A percentile compares a stretch with the other conserved stretches of the same genome.
Conservation (phyloP, 2,888 invertebrate genomes). For the Caenorhabditis afra region DNA sequence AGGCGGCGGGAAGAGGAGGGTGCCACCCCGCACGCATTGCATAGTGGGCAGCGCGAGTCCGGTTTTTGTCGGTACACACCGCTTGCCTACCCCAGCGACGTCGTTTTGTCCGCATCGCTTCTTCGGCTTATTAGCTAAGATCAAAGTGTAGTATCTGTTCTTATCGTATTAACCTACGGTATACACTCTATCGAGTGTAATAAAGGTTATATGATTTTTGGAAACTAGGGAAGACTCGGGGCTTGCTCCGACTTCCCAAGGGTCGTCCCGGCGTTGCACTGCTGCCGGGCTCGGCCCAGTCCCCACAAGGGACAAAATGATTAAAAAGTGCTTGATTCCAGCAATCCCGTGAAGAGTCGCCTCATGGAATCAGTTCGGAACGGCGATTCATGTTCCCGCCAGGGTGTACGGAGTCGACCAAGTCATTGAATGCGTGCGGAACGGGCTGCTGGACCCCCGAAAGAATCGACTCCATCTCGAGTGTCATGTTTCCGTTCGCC, state of each 20-base stretch:
- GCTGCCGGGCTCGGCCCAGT: slow-evolving; percentile 61
- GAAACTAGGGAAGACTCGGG: slow-evolving; percentile 59
- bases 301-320: slow-evolving; percentile 21
- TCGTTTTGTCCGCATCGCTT: slow-evolving; percentile 27
- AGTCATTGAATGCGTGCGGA: slow-evolving; percentile 48
- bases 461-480: slow-evolving; percentile 74
- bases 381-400: slow-evolving; percentile 78
- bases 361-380: slow-evolving; percentile 74
- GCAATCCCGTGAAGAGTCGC: slow-evolving; percentile 63
- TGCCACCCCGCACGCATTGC: too few species aligned
- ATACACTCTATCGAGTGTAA: slow-evolving; percentile 61
- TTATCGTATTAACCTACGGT: slow-evolving; percentile 66
- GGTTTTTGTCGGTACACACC: too few species aligned
- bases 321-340: slow-evolving; percentile 10
- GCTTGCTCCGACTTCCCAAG: slow-evolving; percentile 63
- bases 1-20: too few species aligned
- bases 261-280: slow-evolving; percentile 62
- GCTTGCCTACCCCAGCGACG: too few species aligned
- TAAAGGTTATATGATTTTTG: slow-evolving; percentile 62
- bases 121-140: slow-evolving; percentile 65
- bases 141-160: slow-evolving; percentile 65
- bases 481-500: slow-evolving; percentile 77
- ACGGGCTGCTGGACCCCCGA: slow-evolving; percentile 72
- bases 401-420: slow-evolving; percentile 51
- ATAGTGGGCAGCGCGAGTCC: too few species aligned